phyloP scores from a whole-genome alignment of 2,113 vertebrate genomes.

The Zapornia atra region DNA sequence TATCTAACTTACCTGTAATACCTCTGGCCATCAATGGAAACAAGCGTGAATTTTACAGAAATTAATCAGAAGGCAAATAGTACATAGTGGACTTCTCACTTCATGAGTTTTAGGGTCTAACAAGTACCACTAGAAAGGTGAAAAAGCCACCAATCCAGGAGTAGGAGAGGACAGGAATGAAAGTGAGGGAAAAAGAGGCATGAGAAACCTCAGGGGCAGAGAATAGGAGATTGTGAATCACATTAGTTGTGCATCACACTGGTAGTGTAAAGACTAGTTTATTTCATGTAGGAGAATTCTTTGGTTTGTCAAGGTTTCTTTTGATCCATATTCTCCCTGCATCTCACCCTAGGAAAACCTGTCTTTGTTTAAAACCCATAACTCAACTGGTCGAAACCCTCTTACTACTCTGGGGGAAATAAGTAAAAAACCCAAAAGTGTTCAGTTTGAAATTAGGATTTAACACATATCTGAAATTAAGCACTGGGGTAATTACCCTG shows the following conservation, averaged over 20 bases:
- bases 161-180: not conserved
- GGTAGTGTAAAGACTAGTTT: not conserved
- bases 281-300: not conserved
- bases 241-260: accelerated
- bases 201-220: not conserved
- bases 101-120: not conserved
- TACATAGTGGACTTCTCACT: not conserved
- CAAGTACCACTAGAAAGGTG: not conserved
- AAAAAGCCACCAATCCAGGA: not conserved
- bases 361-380: not conserved
- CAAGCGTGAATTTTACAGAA: not conserved
- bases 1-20: not conserved
- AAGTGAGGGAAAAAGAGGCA: not conserved
- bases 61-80: not conserved
- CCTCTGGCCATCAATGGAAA: not conserved
- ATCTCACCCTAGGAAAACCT: not conserved
- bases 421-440: not conserved
- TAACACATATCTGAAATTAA: not conserved
- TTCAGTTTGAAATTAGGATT: not conserved
- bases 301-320: not conserved
- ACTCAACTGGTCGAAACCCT: not conserved
- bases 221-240: not conserved
- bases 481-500: not conserved
- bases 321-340: not conserved
- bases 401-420: not conserved